These are phyloP conservation scores for Frankliniella intonsa DNA, from an alignment of 2,888 invertebrate species.

Conservation along the genomic window DNA sequence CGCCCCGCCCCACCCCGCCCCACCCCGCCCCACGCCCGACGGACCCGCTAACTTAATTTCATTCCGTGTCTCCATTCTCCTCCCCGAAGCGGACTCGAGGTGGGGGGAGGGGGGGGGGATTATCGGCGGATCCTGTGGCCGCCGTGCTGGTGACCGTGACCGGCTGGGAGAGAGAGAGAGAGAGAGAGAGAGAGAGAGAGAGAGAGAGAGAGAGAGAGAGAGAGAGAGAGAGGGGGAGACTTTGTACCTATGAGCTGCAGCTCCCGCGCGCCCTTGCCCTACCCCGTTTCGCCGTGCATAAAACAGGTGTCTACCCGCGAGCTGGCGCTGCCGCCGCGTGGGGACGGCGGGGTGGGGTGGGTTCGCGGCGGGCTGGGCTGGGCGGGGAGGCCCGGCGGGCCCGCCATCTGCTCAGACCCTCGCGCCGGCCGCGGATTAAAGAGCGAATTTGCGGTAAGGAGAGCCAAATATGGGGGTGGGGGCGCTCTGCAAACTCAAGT, in stretches of 20 bases:
- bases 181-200: background rate
- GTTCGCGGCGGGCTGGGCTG: too few relatives aligned
- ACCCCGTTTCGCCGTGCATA: too few relatives aligned
- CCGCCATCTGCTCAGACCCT: too few relatives aligned
- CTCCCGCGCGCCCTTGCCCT: too few relatives aligned
- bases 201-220: background rate
- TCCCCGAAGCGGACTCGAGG: background rate
- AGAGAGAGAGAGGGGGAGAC: background rate
- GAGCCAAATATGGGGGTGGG: too few relatives aligned
- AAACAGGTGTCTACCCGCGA: too few relatives aligned
- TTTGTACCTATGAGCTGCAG: background rate
- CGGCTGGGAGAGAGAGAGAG: background rate
- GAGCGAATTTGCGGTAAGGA: too few relatives aligned
- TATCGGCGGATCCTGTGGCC: background rate
- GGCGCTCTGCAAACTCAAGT: too few relatives aligned
- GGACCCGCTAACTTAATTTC: constrained; percentile 45
- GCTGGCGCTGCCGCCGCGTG: too few relatives aligned
- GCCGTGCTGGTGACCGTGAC: background rate
- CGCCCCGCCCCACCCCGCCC: constrained; percentile 53
- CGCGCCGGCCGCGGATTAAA: too few relatives aligned
- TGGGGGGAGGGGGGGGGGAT: background rate
- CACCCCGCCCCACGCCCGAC: constrained; percentile 54
- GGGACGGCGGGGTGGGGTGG: too few relatives aligned
- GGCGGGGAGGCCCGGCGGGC: too few relatives aligned
- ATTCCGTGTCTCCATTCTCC: background rate